These are phyloP conservation scores for Cryptoleucopteryx plumbea DNA, from an alignment of 2,113 vertebrate genomes.

Conservation along the genomic window DNA sequence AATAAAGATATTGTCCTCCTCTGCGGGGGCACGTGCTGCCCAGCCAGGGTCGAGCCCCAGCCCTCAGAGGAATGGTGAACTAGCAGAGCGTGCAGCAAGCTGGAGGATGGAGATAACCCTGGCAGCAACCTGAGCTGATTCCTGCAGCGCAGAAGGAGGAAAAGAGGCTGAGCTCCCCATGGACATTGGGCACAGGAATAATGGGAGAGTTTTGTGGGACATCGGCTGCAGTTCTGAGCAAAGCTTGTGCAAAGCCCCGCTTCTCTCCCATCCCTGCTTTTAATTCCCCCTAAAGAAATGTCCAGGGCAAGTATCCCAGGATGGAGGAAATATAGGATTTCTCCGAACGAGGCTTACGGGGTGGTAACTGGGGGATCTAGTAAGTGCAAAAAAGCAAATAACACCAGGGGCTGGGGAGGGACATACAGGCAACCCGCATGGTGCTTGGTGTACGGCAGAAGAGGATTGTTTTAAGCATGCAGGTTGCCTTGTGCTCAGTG, in stretches of 20 bases:
- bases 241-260: background rate
- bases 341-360: background rate
- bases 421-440: rapidly evolving
- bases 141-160: background rate
- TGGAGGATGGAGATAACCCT: constrained; percentile 49
- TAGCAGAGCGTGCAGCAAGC: constrained; percentile 20
- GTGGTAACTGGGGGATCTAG: rapidly evolving
- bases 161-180: background rate
- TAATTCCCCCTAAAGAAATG: background rate
- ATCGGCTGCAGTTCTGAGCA: background rate
- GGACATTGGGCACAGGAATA: background rate
- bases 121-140: background rate
- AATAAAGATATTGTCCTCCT: background rate
- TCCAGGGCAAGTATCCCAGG: background rate
- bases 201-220: background rate
- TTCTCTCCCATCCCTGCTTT: background rate
- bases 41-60: background rate
- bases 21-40: background rate
- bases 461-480: rapidly evolving
- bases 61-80: background rate
- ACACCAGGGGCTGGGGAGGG: background rate
- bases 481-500: background rate
- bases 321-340: background rate
- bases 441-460: background rate
- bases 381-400: background rate